phyloP scores from a whole-genome alignment of 2,113 vertebrate genomes.

The Lampris megalopsis region DNA sequence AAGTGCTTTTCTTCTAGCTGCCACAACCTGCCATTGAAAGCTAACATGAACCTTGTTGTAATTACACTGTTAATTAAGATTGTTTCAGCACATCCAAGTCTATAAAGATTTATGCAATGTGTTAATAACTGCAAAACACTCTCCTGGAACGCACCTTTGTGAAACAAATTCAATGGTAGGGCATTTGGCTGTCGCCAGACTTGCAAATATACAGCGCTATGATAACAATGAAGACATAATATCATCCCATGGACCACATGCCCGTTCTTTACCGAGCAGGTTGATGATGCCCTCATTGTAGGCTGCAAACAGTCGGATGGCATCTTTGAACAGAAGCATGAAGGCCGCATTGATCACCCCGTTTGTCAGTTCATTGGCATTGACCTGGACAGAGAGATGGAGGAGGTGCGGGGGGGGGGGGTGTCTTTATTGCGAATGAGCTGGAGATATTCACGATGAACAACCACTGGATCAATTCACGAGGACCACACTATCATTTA shows the following conservation, averaged over 20 bases:
- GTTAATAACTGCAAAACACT: background rate
- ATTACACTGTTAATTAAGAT: background rate
- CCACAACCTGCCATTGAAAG: background rate
- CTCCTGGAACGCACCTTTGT: background rate
- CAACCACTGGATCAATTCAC: background rate
- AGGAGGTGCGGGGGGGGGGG: background rate
- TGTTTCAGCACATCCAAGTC: background rate
- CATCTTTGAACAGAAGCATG: conserved; percentile 98
- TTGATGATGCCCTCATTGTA: conserved; percentile 98
- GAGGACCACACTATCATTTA: background rate
- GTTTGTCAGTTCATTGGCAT: conserved; percentile 96
- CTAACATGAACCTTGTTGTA: background rate
- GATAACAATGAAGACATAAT: background rate
- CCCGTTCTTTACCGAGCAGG: conserved; percentile 87
- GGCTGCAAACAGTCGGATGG: conserved; percentile 94
- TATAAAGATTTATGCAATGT: background rate
- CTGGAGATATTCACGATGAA: background rate
- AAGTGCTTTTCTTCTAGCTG: too few species aligned
- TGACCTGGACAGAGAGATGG: conserved; percentile 83
- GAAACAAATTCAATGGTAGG: too few species aligned
- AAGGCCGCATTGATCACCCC: conserved; percentile 97
- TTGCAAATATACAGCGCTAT: background rate
- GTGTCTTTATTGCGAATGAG: background rate
- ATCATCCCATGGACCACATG: too few species aligned
- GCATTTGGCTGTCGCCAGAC: too few species aligned